Conservation (phyloP, 2,888 invertebrate genomes). For the Seira musarum region DNA sequence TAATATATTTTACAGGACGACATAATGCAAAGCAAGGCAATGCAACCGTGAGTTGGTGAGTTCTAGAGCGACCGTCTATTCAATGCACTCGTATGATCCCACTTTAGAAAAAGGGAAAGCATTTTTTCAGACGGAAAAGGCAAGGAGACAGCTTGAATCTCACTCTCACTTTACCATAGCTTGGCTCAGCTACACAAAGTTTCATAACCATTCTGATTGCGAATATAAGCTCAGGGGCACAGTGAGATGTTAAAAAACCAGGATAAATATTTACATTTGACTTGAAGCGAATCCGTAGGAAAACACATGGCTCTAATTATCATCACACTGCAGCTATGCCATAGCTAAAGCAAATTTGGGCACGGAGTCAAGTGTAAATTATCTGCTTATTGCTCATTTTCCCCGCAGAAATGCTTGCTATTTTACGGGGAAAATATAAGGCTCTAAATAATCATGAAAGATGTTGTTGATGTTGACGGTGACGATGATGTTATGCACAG, state of each 20-base stretch:
- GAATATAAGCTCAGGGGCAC: background rate
- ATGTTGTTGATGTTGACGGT: no score
- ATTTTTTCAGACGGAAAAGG: background rate
- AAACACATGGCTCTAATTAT: constrained; percentile 49
- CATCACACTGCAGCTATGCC: background rate
- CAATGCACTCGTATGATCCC: background rate
- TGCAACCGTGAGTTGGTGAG: background rate
- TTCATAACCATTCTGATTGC: background rate
- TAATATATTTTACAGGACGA: no score
- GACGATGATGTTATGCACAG: no score
- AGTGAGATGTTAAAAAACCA: background rate
- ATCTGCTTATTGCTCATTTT: constrained; percentile 3
- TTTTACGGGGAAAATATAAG: no score
- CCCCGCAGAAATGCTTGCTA: background rate
- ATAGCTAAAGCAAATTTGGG: background rate
- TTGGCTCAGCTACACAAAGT: background rate
- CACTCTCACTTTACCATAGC: background rate
- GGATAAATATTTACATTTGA: constrained; percentile 27
- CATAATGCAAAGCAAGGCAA: background rate
- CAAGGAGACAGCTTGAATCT: background rate
- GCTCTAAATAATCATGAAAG: no score
- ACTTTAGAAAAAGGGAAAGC: background rate
- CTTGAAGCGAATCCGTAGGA: background rate
- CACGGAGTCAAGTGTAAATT: constrained; percentile 16
- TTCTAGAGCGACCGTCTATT: no score